phyloP scores from a whole-genome alignment of 2,113 vertebrate genomes.

The Limanda limanda region DNA sequence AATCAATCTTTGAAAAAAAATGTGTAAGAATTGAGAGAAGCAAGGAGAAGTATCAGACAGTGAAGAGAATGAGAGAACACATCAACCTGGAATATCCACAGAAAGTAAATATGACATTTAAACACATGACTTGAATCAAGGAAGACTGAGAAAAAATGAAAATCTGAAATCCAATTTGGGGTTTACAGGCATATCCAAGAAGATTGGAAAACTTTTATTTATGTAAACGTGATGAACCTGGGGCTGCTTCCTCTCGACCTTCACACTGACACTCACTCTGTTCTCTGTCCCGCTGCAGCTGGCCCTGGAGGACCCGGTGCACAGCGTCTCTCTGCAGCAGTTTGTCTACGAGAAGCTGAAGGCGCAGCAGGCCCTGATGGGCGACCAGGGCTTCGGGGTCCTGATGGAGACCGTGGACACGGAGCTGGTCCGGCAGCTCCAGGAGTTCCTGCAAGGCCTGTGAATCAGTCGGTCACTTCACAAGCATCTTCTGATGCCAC shows the following conservation, averaged over 20 bases:
- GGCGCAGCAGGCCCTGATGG: constrained; percentile 91
- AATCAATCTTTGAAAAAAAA: not conserved
- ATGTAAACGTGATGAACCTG: not conserved
- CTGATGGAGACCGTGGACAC: constrained; percentile 98
- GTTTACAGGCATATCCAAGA: too few species aligned
- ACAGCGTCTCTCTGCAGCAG: constrained; percentile 93
- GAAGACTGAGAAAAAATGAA: too few species aligned
- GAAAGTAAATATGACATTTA: too few species aligned
- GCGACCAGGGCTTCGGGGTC: constrained; percentile 90
- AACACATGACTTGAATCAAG: too few species aligned
- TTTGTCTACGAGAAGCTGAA: constrained; percentile 97
- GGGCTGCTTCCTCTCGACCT: too few species aligned
- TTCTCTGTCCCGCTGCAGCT: constrained; percentile 79
- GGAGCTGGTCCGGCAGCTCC: constrained; percentile 93
- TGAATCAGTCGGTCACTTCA: constrained; percentile 67
- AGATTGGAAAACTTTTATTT: too few species aligned
- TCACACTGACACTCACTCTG: constrained; percentile 20
- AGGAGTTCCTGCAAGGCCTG: constrained; percentile 93
- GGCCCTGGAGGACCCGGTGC: constrained; percentile 94
- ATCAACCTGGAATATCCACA: too few species aligned
- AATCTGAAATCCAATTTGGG: too few species aligned
- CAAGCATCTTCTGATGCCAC: constrained; percentile 42
- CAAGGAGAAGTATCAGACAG: too few species aligned
- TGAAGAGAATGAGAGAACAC: too few species aligned
- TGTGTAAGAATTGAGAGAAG: too few species aligned